These are phyloP conservation scores for Octodon degus DNA, from an alignment of 2,113 vertebrate genomes.

Conservation along the genomic window DNA sequence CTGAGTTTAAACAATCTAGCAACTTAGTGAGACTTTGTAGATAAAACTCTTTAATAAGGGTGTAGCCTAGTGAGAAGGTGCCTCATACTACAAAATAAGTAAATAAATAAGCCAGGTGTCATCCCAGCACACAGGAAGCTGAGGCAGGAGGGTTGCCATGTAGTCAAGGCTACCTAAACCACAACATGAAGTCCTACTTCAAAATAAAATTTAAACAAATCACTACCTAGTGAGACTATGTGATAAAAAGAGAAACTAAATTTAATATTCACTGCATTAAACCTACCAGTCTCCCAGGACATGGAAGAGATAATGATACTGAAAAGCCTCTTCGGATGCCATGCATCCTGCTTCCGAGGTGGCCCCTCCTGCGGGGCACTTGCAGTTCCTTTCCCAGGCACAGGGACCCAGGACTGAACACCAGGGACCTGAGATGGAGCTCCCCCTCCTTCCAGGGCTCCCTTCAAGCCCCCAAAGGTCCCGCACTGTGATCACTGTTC, in stretches of 20 bases:
- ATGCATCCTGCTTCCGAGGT: background rate
- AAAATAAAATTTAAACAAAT: background rate
- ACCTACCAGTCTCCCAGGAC: background rate
- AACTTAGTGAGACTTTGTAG: background rate
- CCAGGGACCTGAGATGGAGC: background rate
- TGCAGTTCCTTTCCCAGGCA: too few relatives aligned
- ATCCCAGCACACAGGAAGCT: background rate
- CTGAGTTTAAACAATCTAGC: background rate
- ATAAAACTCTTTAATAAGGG: background rate
- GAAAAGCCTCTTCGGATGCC: background rate
- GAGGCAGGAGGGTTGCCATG: background rate
- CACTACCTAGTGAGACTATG: background rate
- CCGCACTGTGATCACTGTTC: background rate
- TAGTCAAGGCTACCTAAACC: background rate
- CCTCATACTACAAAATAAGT: background rate
- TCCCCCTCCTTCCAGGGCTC: background rate
- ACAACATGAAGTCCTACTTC: background rate
- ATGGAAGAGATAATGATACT: background rate
- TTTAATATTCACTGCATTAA: background rate
- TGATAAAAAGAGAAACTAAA: background rate
- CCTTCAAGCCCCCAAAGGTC: background rate
- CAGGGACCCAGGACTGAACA: background rate
- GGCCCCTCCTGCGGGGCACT: accelerated
- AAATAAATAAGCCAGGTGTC: background rate
- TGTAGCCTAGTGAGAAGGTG: background rate